A percentile compares a stretch with the other conserved stretches of the same genome.
These are phyloP conservation scores for Amphipyra tragopoginis DNA, from an alignment of 2,888 invertebrate species.

Conservation along the genomic window DNA sequence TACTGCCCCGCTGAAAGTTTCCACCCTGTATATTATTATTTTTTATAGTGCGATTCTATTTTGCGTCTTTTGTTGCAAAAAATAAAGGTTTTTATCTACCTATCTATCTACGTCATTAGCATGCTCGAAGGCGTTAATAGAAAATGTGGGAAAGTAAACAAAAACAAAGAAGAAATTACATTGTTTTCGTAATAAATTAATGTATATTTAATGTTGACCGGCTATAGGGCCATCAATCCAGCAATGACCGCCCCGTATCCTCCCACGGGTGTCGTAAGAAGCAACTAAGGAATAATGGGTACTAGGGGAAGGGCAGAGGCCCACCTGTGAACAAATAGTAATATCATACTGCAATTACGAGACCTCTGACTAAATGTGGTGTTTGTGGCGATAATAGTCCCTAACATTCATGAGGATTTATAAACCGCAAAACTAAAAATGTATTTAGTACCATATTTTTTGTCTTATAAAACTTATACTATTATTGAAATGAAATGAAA, in stretches of 20 bases:
- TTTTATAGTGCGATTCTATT: too few relatives aligned
- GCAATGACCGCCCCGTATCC: constrained; percentile 33
- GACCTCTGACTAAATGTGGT: constrained; percentile 29
- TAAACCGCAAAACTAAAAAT: too few relatives aligned
- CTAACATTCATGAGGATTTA: neutral
- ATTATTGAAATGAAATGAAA: too few relatives aligned
- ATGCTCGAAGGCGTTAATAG: too few relatives aligned
- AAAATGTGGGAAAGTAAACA: constrained; percentile 4
- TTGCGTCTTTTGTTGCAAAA: too few relatives aligned
- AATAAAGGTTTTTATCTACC: too few relatives aligned
- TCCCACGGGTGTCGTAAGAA: constrained; percentile 50
- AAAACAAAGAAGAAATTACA: constrained; percentile 24
- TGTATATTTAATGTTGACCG: constrained; percentile 53
- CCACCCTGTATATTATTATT: too few relatives aligned
- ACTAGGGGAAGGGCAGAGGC: constrained; percentile 32
- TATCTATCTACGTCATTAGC: too few relatives aligned
- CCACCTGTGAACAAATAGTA: constrained; percentile 50
- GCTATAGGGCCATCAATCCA: constrained; percentile 46
- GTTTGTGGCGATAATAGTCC: constrained; percentile 23
- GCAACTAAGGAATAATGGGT: constrained; percentile 49
- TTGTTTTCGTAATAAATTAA: constrained; percentile 45
- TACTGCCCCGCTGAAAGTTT: too few relatives aligned
- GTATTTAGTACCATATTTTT: too few relatives aligned
- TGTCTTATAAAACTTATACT: too few relatives aligned
- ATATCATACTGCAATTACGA: constrained; percentile 46